phyloP scores from a whole-genome alignment of 2,797 vertebrate species.

The Rhinichthys osculus region DNA sequence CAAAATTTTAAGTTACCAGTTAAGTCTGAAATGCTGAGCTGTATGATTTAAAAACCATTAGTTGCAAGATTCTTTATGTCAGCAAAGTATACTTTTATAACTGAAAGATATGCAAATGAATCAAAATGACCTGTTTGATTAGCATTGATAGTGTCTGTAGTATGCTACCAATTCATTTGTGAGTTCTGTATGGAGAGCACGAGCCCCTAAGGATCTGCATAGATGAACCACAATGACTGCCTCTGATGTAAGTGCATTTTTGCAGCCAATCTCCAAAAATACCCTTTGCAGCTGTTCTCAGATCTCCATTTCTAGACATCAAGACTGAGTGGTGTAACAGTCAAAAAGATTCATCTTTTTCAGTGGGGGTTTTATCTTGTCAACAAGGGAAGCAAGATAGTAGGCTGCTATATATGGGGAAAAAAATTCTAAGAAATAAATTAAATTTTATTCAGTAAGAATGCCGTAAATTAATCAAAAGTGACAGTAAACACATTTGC shows the following conservation, averaged over 20 bases:
- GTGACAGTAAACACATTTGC: background rate
- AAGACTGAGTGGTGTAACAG: conserved; percentile 19
- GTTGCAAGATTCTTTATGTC: background rate
- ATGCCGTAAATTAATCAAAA: background rate
- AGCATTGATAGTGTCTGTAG: conserved; percentile 6
- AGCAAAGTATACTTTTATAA: background rate
- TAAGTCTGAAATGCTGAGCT: background rate
- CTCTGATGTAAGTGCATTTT: conserved; percentile 26
- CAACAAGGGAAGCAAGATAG: background rate
- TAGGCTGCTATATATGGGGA: background rate
- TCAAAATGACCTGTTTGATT: conserved; percentile 7
- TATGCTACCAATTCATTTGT: conserved; percentile 5
- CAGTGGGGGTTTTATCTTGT: background rate
- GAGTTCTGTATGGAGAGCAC: conserved; percentile 17
- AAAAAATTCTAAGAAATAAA: background rate
- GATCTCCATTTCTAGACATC: conserved; percentile 5
- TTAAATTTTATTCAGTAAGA: background rate
- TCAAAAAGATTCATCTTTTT: background rate
- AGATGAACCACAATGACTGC: conserved; percentile 9
- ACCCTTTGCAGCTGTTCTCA: conserved; percentile 49
- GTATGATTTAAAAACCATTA: background rate
- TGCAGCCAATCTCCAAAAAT: conserved; percentile 34
- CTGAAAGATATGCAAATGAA: background rate
- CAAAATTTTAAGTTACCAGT: background rate
- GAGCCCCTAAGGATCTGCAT: conserved; percentile 8